These are phyloP conservation scores for Acanthurus lineatus DNA, from an alignment of 2,797 vertebrate species.

Conservation along the genomic window DNA sequence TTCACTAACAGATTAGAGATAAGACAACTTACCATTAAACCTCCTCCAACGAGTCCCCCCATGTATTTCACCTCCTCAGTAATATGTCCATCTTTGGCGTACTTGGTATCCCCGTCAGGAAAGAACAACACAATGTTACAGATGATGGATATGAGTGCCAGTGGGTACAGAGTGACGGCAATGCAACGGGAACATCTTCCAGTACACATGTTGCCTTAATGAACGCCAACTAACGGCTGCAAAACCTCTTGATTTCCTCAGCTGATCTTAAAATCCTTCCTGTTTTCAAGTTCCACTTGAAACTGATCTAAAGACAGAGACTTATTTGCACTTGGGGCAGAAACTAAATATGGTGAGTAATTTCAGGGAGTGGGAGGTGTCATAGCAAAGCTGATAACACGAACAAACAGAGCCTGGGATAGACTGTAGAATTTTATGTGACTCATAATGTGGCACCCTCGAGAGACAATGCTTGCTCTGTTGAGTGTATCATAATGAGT, in stretches of 20 bases:
- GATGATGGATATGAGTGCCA: conserved; percentile 80
- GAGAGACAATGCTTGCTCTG: too few relatives aligned
- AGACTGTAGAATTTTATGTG: too few relatives aligned
- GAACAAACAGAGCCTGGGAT: too few relatives aligned
- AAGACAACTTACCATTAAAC: conserved; percentile 78
- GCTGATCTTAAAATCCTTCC: conserved; percentile 31
- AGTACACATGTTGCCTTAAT: conserved; percentile 81
- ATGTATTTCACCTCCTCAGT: conserved; percentile 85
- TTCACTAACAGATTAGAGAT: background rate
- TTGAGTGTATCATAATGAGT: too few relatives aligned
- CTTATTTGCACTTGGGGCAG: background rate
- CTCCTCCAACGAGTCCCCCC: conserved; percentile 86
- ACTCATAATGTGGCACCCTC: too few relatives aligned
- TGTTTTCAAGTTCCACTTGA: conserved; percentile 19
- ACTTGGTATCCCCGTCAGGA: conserved; percentile 76
- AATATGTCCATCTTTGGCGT: conserved; percentile 68
- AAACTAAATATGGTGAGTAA: background rate
- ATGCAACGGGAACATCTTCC: conserved; percentile 82
- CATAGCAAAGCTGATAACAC: background rate
- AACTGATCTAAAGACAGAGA: background rate
- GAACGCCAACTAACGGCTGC: background rate
- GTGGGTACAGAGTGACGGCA: conserved; percentile 77
- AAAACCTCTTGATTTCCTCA: background rate
- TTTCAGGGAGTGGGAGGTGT: conserved; percentile 7
- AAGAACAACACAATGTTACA: conserved; percentile 87